phyloP scores from a whole-genome alignment of 2,797 vertebrate species.

The Jordanella pulchra region DNA sequence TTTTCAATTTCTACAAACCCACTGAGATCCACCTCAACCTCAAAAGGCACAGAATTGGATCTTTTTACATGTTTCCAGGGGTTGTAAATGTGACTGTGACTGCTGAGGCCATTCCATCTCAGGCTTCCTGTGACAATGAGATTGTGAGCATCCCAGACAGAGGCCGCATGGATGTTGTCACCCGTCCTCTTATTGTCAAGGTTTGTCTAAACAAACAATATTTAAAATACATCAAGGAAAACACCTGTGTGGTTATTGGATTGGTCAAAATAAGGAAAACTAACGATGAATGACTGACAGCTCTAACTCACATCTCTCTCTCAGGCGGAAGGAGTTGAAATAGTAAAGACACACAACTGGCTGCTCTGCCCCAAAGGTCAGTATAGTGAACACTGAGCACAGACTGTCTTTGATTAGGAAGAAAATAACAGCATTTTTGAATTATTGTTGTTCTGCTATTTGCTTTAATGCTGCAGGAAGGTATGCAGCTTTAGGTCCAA shows the following conservation, averaged over 20 bases:
- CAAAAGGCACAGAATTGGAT: neutral
- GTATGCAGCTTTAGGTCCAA: too few species aligned
- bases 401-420: neutral
- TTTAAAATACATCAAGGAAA: neutral
- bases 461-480: too few species aligned
- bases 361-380: conserved; percentile 78
- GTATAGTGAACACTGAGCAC: neutral
- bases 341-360: conserved; percentile 63
- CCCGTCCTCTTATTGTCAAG: conserved; percentile 69
- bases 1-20: neutral
- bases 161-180: conserved; percentile 80
- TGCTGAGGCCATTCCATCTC: conserved; percentile 77
- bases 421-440: neutral
- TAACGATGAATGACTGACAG: neutral
- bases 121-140: conserved; percentile 75
- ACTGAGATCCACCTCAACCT: neutral
- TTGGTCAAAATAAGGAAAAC: neutral
- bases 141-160: conserved; percentile 69
- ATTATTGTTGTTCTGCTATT: neutral
- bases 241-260: neutral
- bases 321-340: conserved; percentile 77
- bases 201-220: conserved; percentile 37
- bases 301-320: neutral
- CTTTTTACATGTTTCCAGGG: conserved; percentile 60
- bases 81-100: conserved; percentile 78